These are phyloP conservation scores for Vollenhovia emeryi DNA, from an alignment of 1,140 invertebrate genomes.

Conservation along the genomic window DNA sequence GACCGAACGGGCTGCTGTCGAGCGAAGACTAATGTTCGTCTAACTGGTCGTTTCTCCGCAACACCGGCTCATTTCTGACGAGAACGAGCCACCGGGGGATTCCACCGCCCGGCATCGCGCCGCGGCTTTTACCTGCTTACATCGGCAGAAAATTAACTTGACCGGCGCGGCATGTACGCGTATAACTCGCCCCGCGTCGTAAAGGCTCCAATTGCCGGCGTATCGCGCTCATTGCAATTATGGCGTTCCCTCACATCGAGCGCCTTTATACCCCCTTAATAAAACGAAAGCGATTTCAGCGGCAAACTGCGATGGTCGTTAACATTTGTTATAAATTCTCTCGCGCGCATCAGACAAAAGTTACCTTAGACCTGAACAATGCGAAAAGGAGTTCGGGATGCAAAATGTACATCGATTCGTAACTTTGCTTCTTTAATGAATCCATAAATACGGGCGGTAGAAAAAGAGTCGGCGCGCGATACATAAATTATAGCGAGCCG, in stretches of 20 bases:
- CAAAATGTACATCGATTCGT: background rate
- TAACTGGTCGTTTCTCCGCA: constrained; percentile 54
- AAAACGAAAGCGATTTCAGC: background rate
- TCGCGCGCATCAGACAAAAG: background rate
- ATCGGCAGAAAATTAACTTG: constrained; percentile 49
- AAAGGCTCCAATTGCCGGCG: constrained; percentile 10
- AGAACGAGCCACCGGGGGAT: constrained; percentile 37
- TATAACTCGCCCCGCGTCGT: background rate
- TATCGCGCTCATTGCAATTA: background rate
- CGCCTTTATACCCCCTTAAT: background rate
- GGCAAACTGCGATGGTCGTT: too few relatives aligned
- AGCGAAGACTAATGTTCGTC: constrained; percentile 62
- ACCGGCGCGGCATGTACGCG: constrained; percentile 11
- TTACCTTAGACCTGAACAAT: background rate
- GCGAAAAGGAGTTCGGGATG: background rate
- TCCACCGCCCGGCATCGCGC: constrained; percentile 1
- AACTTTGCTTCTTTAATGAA: background rate
- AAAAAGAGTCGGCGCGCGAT: constrained; percentile 5
- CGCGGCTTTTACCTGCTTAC: constrained; percentile 45
- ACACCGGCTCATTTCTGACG: constrained; percentile 22
- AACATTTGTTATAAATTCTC: background rate
- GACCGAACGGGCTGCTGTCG: constrained; percentile 38
- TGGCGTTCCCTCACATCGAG: background rate
- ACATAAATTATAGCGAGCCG: constrained; percentile 60
- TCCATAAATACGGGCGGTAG: constrained; percentile 26